Evolutionary conservation across 2,113 vertebrate genomes (phyloP).

Genomic region (Neodon shergylaensis): DNA sequence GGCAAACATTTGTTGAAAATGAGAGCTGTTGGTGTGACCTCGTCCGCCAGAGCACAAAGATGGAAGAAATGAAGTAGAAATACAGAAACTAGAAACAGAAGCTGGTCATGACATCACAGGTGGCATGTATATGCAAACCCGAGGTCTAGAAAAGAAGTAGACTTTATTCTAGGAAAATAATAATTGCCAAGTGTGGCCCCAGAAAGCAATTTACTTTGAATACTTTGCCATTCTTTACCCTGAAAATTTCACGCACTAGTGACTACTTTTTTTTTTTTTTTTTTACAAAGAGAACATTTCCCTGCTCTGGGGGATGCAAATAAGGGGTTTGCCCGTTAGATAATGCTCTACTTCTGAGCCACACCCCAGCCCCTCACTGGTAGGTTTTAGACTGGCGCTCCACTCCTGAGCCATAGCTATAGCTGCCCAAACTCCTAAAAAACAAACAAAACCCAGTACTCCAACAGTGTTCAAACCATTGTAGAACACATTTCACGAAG

Average conservation of each 20-base stretch:
- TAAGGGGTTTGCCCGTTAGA: too few species aligned
- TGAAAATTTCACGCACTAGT: background rate
- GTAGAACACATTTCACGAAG: background rate
- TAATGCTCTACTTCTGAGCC: too few species aligned
- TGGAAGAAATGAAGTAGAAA: background rate
- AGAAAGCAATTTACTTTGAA: background rate
- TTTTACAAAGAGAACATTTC: too few species aligned
- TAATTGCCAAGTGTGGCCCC: background rate
- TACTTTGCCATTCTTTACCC: background rate
- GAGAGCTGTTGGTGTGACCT: too few species aligned
- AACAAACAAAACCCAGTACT: background rate
- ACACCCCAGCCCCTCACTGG: background rate
- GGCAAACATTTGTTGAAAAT: background rate
- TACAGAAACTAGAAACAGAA: background rate
- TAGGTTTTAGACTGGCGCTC: background rate
- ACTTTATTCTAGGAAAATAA: background rate
- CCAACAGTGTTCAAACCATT: background rate
- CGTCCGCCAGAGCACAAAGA: background rate
- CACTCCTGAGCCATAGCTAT: background rate
- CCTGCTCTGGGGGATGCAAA: too few species aligned
- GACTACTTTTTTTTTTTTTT: background rate
- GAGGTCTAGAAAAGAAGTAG: background rate
- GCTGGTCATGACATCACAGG: too few species aligned
- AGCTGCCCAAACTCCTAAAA: background rate
- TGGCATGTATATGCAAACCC: background rate